These are phyloP conservation scores for Pseudomyrmex cubaensis DNA, from an alignment of 1,140 invertebrate genomes.

Conservation along the genomic window DNA sequence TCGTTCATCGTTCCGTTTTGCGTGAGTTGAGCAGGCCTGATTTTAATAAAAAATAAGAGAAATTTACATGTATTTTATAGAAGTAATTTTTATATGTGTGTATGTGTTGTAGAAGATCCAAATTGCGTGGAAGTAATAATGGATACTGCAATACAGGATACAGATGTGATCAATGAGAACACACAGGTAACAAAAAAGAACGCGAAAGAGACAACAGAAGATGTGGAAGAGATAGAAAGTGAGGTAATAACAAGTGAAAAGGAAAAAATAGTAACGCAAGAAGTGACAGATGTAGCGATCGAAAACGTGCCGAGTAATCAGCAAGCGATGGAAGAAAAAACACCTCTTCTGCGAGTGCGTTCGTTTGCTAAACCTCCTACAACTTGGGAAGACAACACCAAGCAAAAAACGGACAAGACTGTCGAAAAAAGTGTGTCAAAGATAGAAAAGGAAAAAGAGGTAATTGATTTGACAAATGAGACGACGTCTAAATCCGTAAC, in stretches of 20 bases:
- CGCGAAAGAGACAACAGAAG: background rate
- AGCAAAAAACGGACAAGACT: slow-evolving; percentile 45
- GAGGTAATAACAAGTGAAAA: background rate
- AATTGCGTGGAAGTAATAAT: background rate
- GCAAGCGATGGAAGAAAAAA: slow-evolving; percentile 35
- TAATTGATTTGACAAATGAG: slow-evolving; percentile 65
- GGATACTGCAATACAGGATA: background rate
- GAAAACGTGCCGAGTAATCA: background rate
- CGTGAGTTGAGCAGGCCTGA: too few relatives aligned
- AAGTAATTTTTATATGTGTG: too few relatives aligned
- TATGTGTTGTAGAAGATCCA: slow-evolving; percentile 63
- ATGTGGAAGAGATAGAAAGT: background rate
- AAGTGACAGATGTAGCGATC: background rate
- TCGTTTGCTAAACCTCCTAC: slow-evolving; percentile 80
- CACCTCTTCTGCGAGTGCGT: slow-evolving; percentile 74
- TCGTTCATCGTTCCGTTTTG: too few relatives aligned
- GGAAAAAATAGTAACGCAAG: background rate
- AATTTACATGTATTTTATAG: slow-evolving; percentile 46
- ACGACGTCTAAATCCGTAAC: background rate
- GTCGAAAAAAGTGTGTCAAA: slow-evolving; percentile 18
- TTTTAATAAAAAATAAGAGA: background rate
- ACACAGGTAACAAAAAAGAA: background rate
- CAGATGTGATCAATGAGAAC: background rate
- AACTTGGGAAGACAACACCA: slow-evolving; percentile 71
- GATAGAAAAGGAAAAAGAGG: slow-evolving; percentile 6